Evolutionary conservation across 2,113 vertebrate genomes (phyloP).

Genomic region (Pycnonotus jocosus): DNA sequence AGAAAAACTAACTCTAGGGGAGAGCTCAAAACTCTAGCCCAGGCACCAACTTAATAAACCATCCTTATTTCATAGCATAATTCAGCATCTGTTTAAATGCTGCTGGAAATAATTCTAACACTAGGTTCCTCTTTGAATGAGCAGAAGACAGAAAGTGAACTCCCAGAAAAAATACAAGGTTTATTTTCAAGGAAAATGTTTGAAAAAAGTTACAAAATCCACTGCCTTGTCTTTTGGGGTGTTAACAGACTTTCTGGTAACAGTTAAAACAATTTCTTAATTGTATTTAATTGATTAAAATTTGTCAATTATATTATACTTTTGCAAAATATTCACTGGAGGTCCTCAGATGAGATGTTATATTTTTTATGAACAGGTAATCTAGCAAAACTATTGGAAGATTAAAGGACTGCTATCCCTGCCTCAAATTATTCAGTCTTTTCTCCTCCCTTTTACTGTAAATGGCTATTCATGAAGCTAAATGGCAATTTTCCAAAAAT

Average conservation of each 20-base stretch:
- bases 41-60: neutral
- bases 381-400: neutral
- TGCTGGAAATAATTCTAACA: neutral
- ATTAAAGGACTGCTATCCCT: neutral
- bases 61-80: neutral
- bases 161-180: neutral
- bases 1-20: neutral
- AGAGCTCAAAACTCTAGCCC: neutral
- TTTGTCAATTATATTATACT: neutral
- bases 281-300: neutral
- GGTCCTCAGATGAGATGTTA: neutral
- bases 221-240: neutral
- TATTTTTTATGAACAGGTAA: neutral
- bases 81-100: neutral
- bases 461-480: neutral
- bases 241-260: neutral
- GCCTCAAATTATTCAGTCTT: neutral
- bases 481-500: slow-evolving; percentile 15
- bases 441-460: neutral
- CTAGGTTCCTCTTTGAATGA: neutral
- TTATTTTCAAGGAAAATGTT: neutral
- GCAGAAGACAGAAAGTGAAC: neutral
- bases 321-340: neutral
- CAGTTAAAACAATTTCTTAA: neutral
- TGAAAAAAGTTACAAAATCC: neutral